Base-by-base conservation (phyloP, 2,888 invertebrate species). In the Cerastis leucographa region DNA sequence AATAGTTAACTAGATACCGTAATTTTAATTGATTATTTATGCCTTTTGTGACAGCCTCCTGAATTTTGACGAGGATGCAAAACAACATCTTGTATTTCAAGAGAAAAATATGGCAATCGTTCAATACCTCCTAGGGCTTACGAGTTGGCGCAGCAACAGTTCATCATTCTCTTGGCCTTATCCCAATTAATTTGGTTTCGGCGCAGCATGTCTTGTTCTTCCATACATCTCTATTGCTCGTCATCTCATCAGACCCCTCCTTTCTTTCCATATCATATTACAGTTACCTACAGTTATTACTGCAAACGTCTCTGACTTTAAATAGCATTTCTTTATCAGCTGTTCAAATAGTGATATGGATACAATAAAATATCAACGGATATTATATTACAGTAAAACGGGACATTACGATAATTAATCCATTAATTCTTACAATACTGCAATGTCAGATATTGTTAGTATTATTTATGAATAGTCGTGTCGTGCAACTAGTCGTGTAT, bases 261-360 rank as follows among this genome's bases (percentile, higher is more conserved):
- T 35, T 35, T 3, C 35, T 35, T 35, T 1, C 35, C 35, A 35
- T 35, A 35, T 35, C 1, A 35, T 35, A 35, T 35, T 35, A 35
- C 35, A 62, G 22, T n/a, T n/a, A 42, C n/a, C 14, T 64, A 14
- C n/a, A 35, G 59, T 42, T 25, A 42, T 8, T 42, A n/a, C 4
- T 42, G 25, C n/a, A 42, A 42, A 42, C 14, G 1, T 64, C 8
- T 19, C 59, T 19, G 64, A 64, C n/a, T 64, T 64, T 42, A n/a
- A 17, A 9, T 25, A 8, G n/a, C 64, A 75, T 42, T 51, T 22
- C 22, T 44, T 44, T 40, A 66, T 7, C 71, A 66, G 42, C 49
- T 78, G 29, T 44, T 54, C 19, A 56, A 78, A 71, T 49, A 71
- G 12, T 35, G 25, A 59, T 71, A 59, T 44, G 22, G n/a, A 42